Percentiles rank a stretch among this genome's conserved stretches.
Conservation (phyloP, 53 echinoderm and acorn worm species). For the Arbacia lixula region DNA sequence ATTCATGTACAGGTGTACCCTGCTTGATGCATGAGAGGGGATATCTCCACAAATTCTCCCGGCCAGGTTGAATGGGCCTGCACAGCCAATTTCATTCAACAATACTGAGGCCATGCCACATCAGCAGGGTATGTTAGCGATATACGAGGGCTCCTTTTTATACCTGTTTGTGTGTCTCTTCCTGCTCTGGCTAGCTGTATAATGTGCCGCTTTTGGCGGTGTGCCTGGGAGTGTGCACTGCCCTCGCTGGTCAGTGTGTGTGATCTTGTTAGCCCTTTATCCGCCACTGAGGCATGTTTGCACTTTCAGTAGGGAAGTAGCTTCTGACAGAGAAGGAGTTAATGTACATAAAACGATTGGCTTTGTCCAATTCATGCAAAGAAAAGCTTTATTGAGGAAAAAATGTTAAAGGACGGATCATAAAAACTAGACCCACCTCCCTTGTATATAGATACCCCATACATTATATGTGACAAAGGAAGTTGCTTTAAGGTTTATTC, state of each 20-base stretch:
- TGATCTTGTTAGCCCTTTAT: background rate
- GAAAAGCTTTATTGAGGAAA: too few relatives aligned
- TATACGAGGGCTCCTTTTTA: background rate
- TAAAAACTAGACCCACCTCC: too few relatives aligned
- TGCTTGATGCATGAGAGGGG: conserved; percentile 32
- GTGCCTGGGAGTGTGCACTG: conserved; percentile 45
- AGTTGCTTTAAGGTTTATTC: too few relatives aligned
- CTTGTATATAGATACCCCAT: too few relatives aligned
- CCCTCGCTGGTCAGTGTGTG: conserved; percentile 44
- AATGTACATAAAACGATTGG: too few relatives aligned
- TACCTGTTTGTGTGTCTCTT: background rate
- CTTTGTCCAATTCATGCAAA: too few relatives aligned
- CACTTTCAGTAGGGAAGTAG: too few relatives aligned
- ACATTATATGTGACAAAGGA: too few relatives aligned
- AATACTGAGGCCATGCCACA: background rate
- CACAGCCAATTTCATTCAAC: conserved; percentile 34
- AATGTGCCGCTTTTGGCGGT: conserved; percentile 27
- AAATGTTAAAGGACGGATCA: too few relatives aligned
- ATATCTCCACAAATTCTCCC: background rate
- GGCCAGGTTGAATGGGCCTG: background rate
- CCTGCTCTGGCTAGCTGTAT: conserved; percentile 25
- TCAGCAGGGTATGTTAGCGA: background rate
- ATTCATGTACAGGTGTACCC: conserved; percentile 33
- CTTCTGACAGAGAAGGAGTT: too few relatives aligned
- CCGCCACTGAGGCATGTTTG: too few relatives aligned